Conservation (phyloP, 92 coral and sea anemone species). For the Phenganax stokvisi region DNA sequence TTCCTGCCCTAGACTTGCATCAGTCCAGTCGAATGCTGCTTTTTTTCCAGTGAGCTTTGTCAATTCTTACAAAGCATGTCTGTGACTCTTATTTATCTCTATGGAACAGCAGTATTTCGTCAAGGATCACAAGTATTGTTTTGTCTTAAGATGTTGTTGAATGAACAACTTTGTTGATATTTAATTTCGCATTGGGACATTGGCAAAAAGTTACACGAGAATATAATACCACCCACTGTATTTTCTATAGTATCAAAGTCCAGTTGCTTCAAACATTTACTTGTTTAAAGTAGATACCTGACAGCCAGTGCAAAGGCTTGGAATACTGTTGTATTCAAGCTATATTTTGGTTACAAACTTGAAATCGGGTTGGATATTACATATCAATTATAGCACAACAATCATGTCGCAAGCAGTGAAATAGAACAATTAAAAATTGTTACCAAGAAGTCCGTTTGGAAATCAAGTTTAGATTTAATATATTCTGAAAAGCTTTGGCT, state of each 20-base stretch:
- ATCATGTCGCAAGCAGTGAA: too few relatives aligned
- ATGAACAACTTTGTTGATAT: background rate
- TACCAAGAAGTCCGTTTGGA: too few relatives aligned
- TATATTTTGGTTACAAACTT: background rate
- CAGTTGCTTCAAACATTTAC: constrained; percentile 25
- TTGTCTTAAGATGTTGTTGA: background rate
- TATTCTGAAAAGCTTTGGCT: too few relatives aligned
- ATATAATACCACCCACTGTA: constrained; percentile 12
- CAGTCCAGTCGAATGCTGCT: background rate
- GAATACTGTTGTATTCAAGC: background rate
- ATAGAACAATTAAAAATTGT: too few relatives aligned
- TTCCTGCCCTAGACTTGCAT: background rate
- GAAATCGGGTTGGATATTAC: too few relatives aligned
- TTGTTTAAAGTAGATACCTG: constrained; percentile 8
- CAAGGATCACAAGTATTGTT: background rate
- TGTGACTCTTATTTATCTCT: background rate
- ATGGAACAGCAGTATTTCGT: background rate
- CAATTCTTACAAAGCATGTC: background rate
- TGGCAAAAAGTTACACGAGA: background rate
- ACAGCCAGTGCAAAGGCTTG: background rate
- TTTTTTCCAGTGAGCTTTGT: background rate
- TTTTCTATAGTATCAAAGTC: background rate
- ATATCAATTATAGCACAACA: too few relatives aligned
- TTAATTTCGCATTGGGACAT: background rate
- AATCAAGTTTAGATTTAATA: too few relatives aligned